Conservation (phyloP, 1,140 invertebrate genomes). For the Sminthurinus signatus region DNA sequence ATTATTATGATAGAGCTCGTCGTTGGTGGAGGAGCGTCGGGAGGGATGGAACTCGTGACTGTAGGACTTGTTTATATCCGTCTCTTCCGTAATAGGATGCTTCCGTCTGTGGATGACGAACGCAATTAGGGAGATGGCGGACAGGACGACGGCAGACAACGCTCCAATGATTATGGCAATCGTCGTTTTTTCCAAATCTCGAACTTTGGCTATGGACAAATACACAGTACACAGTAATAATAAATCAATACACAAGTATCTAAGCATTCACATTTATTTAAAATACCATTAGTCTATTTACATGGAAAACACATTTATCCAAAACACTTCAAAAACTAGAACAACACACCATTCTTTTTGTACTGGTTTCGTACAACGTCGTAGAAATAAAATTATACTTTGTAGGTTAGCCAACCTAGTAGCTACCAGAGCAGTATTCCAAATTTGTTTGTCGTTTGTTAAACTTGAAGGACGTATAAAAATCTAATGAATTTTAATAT, state of each 20-base stretch:
- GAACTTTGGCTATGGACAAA: slow-evolving; percentile 41
- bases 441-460: too few relatives aligned
- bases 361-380: too few relatives aligned
- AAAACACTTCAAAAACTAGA: too few relatives aligned
- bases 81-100: slow-evolving; percentile 33
- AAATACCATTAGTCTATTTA: too few relatives aligned
- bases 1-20: slow-evolving; percentile 39
- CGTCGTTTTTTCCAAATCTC: slow-evolving; percentile 40
- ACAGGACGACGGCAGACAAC: slow-evolving; percentile 30
- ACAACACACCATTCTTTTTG: too few relatives aligned
- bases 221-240: slow-evolving; percentile 16
- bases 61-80: slow-evolving; percentile 39
- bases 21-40: slow-evolving; percentile 37
- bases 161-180: slow-evolving; percentile 41
- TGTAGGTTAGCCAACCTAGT: too few relatives aligned
- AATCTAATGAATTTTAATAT: too few relatives aligned
- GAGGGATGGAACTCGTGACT: slow-evolving; percentile 35
- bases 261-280: too few relatives aligned
- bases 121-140: slow-evolving; percentile 36
- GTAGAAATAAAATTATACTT: too few relatives aligned
- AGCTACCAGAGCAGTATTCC: too few relatives aligned
- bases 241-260: slow-evolving; percentile 8
- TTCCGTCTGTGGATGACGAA: slow-evolving; percentile 37
- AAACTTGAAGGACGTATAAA: too few relatives aligned
- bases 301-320: too few relatives aligned